Evolutionary conservation across 2,888 invertebrate genomes (phyloP), one percentile per base, ranked within the genome.

Genomic region (Rhabditophanes sp.): DNA sequence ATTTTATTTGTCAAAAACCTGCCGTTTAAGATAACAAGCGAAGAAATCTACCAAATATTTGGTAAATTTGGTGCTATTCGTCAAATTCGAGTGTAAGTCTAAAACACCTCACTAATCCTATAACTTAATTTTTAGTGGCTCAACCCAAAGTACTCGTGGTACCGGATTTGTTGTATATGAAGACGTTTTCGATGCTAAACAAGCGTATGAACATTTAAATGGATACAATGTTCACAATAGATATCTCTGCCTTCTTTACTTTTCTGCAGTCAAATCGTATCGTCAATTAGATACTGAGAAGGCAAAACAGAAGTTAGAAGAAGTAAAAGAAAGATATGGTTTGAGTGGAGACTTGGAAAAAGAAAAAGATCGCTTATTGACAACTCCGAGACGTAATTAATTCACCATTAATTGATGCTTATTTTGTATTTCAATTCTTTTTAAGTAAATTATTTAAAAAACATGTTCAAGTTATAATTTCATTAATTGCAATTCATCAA

Each of bases 31-130:
- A 96, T 99, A 53, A 90, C 90, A 30, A 85, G 83, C 4, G 96
- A 96, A 69, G 96, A 99, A 76, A 96, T 96, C 93, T 96, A 99
- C 66, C 96, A 99, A 70, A 99, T 99, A 46, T 99, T 96, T 74
- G 96, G 96, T 12, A 99, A 99, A 73, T 96, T 93, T 71, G 96
- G 96, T 54, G 93, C 96, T 3, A 93, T 96, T 48, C 72, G 96
- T 54, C 96, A 99, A 71, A 96, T 96, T 42, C 73, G 96, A 70
- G 83, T 90, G 85, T 85, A 75, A 77, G 82, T 75, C 33, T 34
- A 12, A 3, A 11, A 7, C 27, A 8, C 9, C 7, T 26, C 8
- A 15, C 8, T 27, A 28, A 27, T 17, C 30, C 11, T 5, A 8
- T 27, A 9, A 26, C 3, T 22, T 9, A 5, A n/a, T 27, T 36